Evolutionary conservation across 1,140 invertebrate genomes (phyloP).

Genomic region (Sycophila sp.): DNA sequence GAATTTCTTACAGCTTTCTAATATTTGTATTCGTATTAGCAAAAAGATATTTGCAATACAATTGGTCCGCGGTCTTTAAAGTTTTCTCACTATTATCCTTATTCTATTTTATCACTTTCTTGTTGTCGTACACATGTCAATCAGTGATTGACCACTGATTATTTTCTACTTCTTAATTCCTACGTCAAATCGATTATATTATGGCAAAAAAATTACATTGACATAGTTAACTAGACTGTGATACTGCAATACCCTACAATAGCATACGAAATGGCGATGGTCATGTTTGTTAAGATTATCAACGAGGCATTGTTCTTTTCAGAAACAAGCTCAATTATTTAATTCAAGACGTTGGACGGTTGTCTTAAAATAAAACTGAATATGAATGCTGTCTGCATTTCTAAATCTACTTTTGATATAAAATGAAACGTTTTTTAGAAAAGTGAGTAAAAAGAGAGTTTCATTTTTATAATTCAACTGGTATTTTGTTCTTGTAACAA

Average conservation of each 20-base stretch:
- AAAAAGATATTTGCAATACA: not conserved
- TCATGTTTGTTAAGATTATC: conserved; percentile 6
- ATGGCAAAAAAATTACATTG: conserved; percentile 14
- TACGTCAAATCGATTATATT: not conserved
- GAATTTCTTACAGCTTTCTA: not conserved
- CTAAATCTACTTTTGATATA: not conserved
- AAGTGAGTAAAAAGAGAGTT: not conserved
- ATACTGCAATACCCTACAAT: not conserved
- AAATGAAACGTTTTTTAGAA: not conserved
- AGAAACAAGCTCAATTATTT: not conserved
- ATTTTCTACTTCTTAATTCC: not conserved
- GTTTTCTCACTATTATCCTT: not conserved
- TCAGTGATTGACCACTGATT: conserved; percentile 17
- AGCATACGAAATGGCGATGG: conserved; percentile 15
- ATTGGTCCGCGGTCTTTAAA: conserved; percentile 25
- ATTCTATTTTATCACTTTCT: conserved; percentile 33
- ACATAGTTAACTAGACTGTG: not conserved
- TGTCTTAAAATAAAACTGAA: no score
- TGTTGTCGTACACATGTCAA: conserved; percentile 5
- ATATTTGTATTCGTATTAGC: not conserved
- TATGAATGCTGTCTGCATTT: not conserved
- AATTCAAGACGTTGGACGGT: not conserved
- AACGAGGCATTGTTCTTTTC: conserved; percentile 11
- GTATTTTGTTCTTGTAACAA: no score
- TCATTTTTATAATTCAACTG: not conserved